A percentile compares a stretch with the other conserved stretches of the same genome.
Evolutionary conservation across 2,797 vertebrate genomes (phyloP).

Genomic region (Sternarchorhynchus goeldii): DNA sequence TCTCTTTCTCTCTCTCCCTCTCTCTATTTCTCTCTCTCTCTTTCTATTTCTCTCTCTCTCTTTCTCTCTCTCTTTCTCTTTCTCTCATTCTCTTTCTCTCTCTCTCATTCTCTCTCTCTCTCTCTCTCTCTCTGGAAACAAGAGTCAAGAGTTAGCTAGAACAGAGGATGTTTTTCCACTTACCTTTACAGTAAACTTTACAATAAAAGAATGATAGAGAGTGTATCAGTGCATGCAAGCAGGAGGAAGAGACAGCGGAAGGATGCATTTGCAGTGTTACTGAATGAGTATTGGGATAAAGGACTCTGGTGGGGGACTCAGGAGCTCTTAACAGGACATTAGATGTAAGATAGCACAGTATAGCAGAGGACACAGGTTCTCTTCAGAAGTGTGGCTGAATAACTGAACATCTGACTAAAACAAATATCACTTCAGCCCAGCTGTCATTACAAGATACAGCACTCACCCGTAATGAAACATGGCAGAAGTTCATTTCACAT

Average conservation of each 20-base stretch:
- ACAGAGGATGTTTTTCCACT: constrained; percentile 14
- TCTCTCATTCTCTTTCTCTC: neutral
- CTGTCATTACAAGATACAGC: constrained; percentile 85
- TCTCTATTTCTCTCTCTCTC: neutral
- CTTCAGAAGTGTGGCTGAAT: constrained; percentile 82
- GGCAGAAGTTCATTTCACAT: constrained; percentile 90
- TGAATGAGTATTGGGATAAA: constrained; percentile 48
- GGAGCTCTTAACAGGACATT: constrained; percentile 72
- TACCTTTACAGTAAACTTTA: constrained; percentile 29
- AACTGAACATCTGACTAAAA: constrained; percentile 88
- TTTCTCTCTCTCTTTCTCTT: neutral
- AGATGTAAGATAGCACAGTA: constrained; percentile 75
- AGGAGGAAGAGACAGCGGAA: constrained; percentile 29
- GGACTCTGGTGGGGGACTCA: constrained; percentile 59
- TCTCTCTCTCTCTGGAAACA: neutral
- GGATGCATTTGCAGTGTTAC: constrained; percentile 54
- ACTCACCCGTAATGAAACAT: constrained; percentile 87
- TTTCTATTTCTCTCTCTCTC: neutral
- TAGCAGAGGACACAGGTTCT: constrained; percentile 88
- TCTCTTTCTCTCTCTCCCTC: too few species aligned
- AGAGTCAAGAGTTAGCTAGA: constrained; percentile 7
- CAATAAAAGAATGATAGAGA: constrained; percentile 22
- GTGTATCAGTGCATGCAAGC: neutral
- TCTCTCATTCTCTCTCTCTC: neutral
- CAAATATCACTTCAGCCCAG: constrained; percentile 86